Evolutionary conservation across 2,113 vertebrate species (phyloP).

Genomic region (Gadus chalcogrammus): DNA sequence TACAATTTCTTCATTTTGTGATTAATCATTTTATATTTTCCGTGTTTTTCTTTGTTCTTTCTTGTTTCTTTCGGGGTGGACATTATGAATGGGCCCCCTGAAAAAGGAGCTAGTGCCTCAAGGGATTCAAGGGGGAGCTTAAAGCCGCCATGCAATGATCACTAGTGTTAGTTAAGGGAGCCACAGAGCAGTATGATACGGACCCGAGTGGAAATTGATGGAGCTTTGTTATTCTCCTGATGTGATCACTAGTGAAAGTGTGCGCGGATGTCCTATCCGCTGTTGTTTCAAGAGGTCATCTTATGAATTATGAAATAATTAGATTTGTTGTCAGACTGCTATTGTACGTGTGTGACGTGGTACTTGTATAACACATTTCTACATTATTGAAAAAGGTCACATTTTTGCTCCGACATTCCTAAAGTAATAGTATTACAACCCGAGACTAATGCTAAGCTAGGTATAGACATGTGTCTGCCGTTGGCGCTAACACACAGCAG

Average conservation of each 20-base stretch:
- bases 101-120: neutral
- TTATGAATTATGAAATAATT: too few relatives aligned
- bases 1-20: neutral
- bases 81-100: neutral
- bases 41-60: neutral
- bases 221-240: too few relatives aligned
- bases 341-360: too few relatives aligned
- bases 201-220: neutral
- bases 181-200: neutral
- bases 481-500: constrained; percentile 3
- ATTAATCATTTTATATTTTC: neutral
- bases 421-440: neutral
- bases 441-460: constrained; percentile 15
- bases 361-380: too few relatives aligned
- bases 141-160: neutral
- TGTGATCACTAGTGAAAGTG: too few relatives aligned
- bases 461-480: constrained; percentile 4
- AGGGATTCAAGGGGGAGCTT: neutral
- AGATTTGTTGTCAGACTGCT: too few relatives aligned
- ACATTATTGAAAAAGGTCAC: too few relatives aligned
- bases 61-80: neutral
- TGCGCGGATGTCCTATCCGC: too few relatives aligned
- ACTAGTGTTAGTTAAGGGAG: neutral
- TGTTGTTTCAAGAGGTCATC: too few relatives aligned
- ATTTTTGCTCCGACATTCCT: too few relatives aligned